These are phyloP conservation scores for Drosophila virilis DNA, from an alignment of 1,140 invertebrate genomes.

Conservation along the genomic window DNA sequence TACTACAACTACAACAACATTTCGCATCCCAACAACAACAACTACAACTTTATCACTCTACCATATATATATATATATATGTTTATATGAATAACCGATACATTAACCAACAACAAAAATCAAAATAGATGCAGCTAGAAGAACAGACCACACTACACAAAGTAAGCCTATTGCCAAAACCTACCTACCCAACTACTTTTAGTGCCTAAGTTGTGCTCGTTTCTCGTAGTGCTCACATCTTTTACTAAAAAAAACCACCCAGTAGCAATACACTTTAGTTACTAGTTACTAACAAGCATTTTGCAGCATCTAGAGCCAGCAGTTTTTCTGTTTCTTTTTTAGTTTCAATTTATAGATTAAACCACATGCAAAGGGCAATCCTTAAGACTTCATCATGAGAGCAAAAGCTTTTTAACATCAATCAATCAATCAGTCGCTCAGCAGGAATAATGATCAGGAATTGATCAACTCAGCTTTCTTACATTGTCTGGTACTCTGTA, in stretches of 20 bases:
- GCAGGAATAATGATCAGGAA: too few relatives aligned
- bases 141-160: constrained; percentile 84
- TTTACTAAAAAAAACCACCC: neutral
- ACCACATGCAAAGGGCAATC: neutral
- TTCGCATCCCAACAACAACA: constrained; percentile 71
- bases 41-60: constrained; percentile 56
- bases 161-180: constrained; percentile 74
- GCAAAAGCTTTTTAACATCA: neutral
- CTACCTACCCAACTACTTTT: constrained; percentile 35
- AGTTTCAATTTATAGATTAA: constrained; percentile 8
- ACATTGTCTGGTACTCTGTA: too few relatives aligned
- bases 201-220: constrained; percentile 39
- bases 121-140: constrained; percentile 83
- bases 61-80: constrained; percentile 28
- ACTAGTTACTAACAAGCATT: constrained; percentile 10
- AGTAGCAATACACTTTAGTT: constrained; percentile 27
- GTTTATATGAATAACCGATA: constrained; percentile 52
- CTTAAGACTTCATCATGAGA: neutral
- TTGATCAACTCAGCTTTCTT: too few relatives aligned
- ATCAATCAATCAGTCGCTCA: too few relatives aligned
- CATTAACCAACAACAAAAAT: constrained; percentile 50
- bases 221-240: constrained; percentile 17
- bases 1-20: constrained; percentile 65
- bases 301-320: constrained; percentile 68
- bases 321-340: constrained; percentile 40